A percentile compares a stretch with the other conserved stretches of the same genome.
Conservation (phyloP, 2,113 vertebrate species). For the Thymallus thymallus region DNA sequence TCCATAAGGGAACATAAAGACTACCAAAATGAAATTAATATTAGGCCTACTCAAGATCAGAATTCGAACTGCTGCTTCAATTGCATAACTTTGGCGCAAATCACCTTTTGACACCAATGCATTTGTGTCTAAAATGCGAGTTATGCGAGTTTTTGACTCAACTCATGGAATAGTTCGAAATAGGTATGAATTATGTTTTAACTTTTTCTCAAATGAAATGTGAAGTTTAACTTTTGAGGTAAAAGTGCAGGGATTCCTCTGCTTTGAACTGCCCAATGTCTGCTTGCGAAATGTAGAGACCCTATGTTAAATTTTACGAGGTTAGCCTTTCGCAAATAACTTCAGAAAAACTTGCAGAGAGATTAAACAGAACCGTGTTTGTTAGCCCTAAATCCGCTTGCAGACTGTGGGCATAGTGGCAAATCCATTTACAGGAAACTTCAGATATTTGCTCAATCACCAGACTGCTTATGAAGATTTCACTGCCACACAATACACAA, state of each 20-base stretch:
- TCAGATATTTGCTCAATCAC: slow-evolving; percentile 13
- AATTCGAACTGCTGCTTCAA: not conserved
- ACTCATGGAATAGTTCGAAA: not conserved
- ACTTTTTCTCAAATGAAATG: not conserved
- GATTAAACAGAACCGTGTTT: slow-evolving; percentile 70
- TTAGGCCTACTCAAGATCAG: not conserved
- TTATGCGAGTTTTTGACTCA: not conserved
- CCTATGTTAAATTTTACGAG: slow-evolving; percentile 70
- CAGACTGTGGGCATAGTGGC: slow-evolving; percentile 11
- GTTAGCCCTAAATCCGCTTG: slow-evolving; percentile 49
- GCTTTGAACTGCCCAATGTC: slow-evolving; percentile 68
- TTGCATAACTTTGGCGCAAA: not conserved
- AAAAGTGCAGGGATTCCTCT: slow-evolving; percentile 43
- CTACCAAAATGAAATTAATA: slow-evolving; percentile 1
- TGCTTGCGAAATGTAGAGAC: slow-evolving; percentile 75
- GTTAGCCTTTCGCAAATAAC: slow-evolving; percentile 69
- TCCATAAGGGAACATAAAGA: not conserved
- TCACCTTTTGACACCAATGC: not conserved
- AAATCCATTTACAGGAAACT: slow-evolving; percentile 37
- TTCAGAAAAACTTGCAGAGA: slow-evolving; percentile 57
- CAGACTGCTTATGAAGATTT: not conserved
- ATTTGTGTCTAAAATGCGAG: not conserved
- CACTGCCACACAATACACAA: not conserved
- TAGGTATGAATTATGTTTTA: not conserved
- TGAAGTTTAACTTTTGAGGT: not conserved